A percentile compares a stretch with the other conserved stretches of the same genome.
Evolutionary conservation across 2,888 invertebrate genomes (phyloP).

Genomic region (Chouioia cunea): DNA sequence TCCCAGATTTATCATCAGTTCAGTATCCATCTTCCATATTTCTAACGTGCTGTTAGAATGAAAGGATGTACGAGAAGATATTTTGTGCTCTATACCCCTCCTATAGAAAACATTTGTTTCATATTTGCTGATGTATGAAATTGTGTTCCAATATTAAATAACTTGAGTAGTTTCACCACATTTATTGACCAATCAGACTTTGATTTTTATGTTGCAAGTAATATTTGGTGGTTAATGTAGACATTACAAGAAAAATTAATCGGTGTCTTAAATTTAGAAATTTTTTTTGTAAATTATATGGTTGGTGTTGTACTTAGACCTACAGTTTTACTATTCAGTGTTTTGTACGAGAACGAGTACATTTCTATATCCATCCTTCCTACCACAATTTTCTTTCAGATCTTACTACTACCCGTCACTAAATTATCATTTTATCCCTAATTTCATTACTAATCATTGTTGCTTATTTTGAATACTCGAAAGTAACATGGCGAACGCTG

Average conservation of each 20-base stretch:
- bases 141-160: conserved; percentile 14
- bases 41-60: too few relatives aligned
- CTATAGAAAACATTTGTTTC: not conserved
- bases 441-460: conserved; percentile 23
- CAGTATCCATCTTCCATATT: too few relatives aligned
- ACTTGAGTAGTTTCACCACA: not conserved
- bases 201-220: conserved; percentile 10
- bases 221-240: conserved; percentile 20
- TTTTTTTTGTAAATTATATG: conserved; percentile 21
- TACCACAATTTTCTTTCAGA: conserved; percentile 1
- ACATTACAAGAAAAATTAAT: not conserved
- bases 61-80: too few relatives aligned
- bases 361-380: conserved; percentile 5
- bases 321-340: conserved; percentile 21
- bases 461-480: conserved; percentile 13
- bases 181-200: not conserved
- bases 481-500: conserved; percentile 16
- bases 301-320: conserved; percentile 21
- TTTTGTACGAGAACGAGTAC: not conserved
- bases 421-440: conserved; percentile 5
- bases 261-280: conserved; percentile 13
- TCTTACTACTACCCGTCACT: not conserved
- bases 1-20: too few relatives aligned
- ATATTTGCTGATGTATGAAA: conserved; percentile 5
- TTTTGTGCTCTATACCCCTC: too few relatives aligned